phyloP scores from a whole-genome alignment of 2,888 invertebrate genomes.

The Ormia ochracea region DNA sequence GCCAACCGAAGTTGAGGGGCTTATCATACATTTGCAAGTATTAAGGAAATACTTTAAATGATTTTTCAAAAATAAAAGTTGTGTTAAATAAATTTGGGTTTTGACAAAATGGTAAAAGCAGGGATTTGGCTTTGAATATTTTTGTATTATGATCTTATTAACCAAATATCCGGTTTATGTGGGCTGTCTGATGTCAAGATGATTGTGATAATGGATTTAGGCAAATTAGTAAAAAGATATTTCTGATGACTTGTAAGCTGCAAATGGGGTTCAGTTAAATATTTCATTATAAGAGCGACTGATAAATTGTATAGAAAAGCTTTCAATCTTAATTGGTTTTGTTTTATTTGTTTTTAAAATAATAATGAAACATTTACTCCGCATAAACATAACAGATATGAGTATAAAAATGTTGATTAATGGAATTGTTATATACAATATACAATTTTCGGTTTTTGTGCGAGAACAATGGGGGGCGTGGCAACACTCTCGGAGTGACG shows the following conservation, averaged over 20 bases:
- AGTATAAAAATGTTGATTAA: too few relatives aligned
- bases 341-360: too few relatives aligned
- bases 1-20: neutral
- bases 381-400: too few relatives aligned
- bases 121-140: neutral
- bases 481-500: too few relatives aligned
- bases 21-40: slow-evolving; percentile 4
- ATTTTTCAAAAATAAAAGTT: slow-evolving; percentile 38
- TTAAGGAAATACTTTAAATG: slow-evolving; percentile 49
- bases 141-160: slow-evolving; percentile 42
- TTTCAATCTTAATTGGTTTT: too few relatives aligned
- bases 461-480: too few relatives aligned
- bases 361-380: too few relatives aligned
- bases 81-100: slow-evolving; percentile 50
- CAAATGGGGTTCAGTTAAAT: neutral
- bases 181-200: slow-evolving; percentile 34
- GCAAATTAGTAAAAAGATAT: slow-evolving; percentile 46
- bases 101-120: slow-evolving; percentile 25
- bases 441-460: too few relatives aligned
- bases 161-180: slow-evolving; percentile 54
- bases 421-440: too few relatives aligned
- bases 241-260: neutral
- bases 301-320: neutral
- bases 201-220: slow-evolving; percentile 45
- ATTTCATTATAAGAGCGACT: neutral